A percentile compares a stretch with the other conserved stretches of the same genome.
These are phyloP conservation scores for Liasis olivaceus DNA, from an alignment of 2,797 vertebrate species.

Conservation along the genomic window DNA sequence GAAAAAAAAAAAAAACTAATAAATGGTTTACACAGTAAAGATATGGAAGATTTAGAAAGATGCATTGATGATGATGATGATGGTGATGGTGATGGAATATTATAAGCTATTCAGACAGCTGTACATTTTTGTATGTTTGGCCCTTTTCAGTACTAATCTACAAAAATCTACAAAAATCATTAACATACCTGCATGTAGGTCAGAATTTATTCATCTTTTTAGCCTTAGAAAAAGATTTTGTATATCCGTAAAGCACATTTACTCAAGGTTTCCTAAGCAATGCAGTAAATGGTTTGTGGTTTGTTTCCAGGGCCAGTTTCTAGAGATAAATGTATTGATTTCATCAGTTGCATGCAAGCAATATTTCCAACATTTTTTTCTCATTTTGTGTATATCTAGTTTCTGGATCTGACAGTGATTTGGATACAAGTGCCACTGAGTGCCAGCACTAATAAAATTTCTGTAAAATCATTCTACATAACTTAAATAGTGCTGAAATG, in stretches of 20 bases:
- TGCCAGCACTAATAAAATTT: conserved; percentile 18
- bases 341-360: conserved; percentile 11
- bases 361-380: conserved; percentile 10
- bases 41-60: not conserved
- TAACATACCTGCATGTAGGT: not conserved
- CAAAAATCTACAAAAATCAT: not conserved
- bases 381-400: conserved; percentile 6
- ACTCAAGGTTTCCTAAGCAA: conserved; percentile 8
- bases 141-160: not conserved
- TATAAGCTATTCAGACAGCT: not conserved
- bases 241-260: conserved; percentile 2
- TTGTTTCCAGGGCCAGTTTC: not conserved
- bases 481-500: not conserved
- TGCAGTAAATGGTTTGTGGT: conserved; percentile 10
- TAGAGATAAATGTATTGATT: conserved; percentile 9
- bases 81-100: not conserved
- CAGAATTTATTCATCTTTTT: not conserved
- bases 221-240: not conserved
- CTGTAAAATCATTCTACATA: conserved; percentile 28
- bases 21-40: not conserved
- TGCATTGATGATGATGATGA: not conserved
- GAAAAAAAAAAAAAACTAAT: not conserved
- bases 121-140: not conserved
- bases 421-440: conserved; percentile 17
- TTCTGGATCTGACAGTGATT: conserved; percentile 10